Evolutionary conservation across 2,888 invertebrate species (phyloP), one percentile per base, ranked within the genome.

Genomic region (Lysandra bellargus): DNA sequence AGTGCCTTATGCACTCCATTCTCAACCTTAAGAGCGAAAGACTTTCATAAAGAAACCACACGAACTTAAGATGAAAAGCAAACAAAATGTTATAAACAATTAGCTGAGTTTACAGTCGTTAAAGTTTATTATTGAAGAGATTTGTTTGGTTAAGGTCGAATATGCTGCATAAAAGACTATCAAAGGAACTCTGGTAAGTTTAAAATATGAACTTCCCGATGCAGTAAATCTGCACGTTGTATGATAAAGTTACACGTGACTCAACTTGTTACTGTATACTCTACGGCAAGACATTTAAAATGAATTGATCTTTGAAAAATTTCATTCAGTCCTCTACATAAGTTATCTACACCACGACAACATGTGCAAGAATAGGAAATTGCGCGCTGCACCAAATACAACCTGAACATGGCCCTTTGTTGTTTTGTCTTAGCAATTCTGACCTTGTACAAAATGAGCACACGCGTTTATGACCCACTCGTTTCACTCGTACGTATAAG

Each of bases 81-180:
- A 80, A 80, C 49, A 77, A 40, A 44, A 75, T 49, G 4, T 53
- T n/a, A 53, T 1, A 75, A 49, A 49, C 80, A 80, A 75, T 53
- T 79, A 75, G 79, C 81, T 83, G 84, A 88, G 86, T 86, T 85
- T 85, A 85, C 85, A 86, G 88, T 90, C 89, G 89, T 92, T 91
- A 89, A 85, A 83, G 86, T 88, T 87, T 91, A 91, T 90, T 91
- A 91, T 86, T 83, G 82, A 81, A 78, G 79, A 80, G 78, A 81
- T 77, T 64, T 75, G 49, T 87, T 86, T 83, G 85, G 86, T 85
- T 82, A 83, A 85, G 85, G 83, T 83, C 85, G 87, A 85, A 86
- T 87, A 85, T 84, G 86, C 88, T 85, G 87, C 57, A 57, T 17
- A 57, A 14, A 57, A 57, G 57, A 57, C 88, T 88, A 88, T 88